Percentiles rank a stretch among this genome's conserved stretches.
These are phyloP conservation scores for Prosopocoilus inquinatus DNA, from an alignment of 2,888 invertebrate genomes.

Conservation along the genomic window DNA sequence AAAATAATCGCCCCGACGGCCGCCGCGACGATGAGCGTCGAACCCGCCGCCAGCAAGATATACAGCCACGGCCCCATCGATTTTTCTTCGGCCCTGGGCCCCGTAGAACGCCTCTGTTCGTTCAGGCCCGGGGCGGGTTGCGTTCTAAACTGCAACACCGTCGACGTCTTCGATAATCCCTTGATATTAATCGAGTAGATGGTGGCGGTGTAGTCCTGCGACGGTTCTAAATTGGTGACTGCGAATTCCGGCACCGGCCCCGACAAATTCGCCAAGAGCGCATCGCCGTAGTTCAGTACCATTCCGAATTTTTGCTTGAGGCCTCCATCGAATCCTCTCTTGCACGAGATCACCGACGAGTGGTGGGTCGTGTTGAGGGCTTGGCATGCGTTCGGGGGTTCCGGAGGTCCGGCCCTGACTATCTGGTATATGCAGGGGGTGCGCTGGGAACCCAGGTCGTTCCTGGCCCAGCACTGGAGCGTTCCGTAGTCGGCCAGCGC, in stretches of 20 bases:
- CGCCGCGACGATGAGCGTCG: constrained; percentile 48
- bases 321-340: constrained; percentile 58
- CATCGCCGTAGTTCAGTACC: constrained; percentile 41
- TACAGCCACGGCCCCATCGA: constrained; percentile 45
- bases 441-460: constrained; percentile 67
- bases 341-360: constrained; percentile 52
- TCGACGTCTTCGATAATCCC: constrained; percentile 54
- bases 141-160: constrained; percentile 51
- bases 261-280: constrained; percentile 47
- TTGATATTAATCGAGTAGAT: constrained; percentile 71
- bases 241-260: constrained; percentile 51
- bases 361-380: constrained; percentile 54
- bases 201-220: constrained; percentile 49
- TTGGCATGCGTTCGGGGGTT: constrained; percentile 54
- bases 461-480: constrained; percentile 73
- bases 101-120: constrained; percentile 50
- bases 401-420: constrained; percentile 64
- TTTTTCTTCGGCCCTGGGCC: constrained; percentile 34
- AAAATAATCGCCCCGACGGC: constrained; percentile 46
- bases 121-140: constrained; percentile 52
- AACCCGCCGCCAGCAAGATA: constrained; percentile 46
- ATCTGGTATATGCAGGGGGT: constrained; percentile 74
- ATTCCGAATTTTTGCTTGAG: constrained; percentile 52
- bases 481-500: constrained; percentile 71
- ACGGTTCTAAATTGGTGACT: constrained; percentile 53